Conservation (phyloP, 2,888 invertebrate species). For the Leucania comma region DNA sequence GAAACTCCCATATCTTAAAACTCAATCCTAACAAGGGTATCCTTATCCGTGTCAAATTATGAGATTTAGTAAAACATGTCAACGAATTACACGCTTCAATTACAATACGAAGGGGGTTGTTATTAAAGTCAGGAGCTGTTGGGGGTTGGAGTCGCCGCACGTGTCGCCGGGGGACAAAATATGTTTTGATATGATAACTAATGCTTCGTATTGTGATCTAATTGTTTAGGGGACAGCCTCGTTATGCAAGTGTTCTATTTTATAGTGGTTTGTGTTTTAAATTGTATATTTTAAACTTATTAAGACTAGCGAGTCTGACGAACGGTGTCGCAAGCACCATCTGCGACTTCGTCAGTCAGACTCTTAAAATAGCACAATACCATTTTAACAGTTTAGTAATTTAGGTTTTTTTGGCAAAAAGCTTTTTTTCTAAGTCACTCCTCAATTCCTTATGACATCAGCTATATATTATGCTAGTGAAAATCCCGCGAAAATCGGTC, state of each 20-base stretch:
- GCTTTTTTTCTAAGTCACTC: too few species aligned
- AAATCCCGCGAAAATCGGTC: too few species aligned
- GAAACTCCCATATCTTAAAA: constrained; percentile 27
- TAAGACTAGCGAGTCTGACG: too few species aligned
- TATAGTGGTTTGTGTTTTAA: constrained; percentile 34
- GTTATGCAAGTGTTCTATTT: constrained; percentile 59
- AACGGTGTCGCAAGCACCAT: too few species aligned
- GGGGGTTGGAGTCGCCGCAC: constrained; percentile 69
- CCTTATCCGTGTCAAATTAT: constrained; percentile 85
- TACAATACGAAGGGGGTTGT: constrained; percentile 71
- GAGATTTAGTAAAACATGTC: constrained; percentile 88
- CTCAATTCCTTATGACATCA: too few species aligned
- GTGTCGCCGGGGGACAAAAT: constrained; percentile 80
- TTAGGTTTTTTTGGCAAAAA: too few species aligned
- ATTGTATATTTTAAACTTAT: constrained; percentile 20
- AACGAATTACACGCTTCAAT: constrained; percentile 88
- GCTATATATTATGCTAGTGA: too few species aligned
- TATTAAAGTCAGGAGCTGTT: constrained; percentile 60
- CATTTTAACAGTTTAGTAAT: too few species aligned
- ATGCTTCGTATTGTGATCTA: constrained; percentile 75
- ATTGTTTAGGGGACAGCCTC: constrained; percentile 72
- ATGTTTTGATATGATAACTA: constrained; percentile 88
- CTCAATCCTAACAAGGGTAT: constrained; percentile 61
- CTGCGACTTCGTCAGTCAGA: too few species aligned
- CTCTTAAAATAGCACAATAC: too few species aligned